Evolutionary conservation across 2,888 invertebrate species (phyloP), one percentile per base, ranked within the genome.

Genomic region (Ceriagrion tenellum): DNA sequence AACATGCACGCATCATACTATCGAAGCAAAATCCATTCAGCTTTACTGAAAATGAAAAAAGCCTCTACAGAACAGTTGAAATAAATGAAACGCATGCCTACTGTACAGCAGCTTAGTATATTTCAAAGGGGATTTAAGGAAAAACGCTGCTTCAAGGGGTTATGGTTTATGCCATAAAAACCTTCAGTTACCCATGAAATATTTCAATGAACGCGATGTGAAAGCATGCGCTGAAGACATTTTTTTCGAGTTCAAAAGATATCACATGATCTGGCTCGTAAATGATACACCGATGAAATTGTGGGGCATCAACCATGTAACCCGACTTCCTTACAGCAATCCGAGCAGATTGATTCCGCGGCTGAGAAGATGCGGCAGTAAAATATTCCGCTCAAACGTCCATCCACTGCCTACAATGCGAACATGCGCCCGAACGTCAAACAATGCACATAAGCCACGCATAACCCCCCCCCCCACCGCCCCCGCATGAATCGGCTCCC

Each of bases 261-360:
- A 1, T 16, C 4, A 20, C 81, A 81, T 81, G 16, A 0, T n/a
- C n/a, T 35, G 81, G 35, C 35, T 30, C 81, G 81, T 81, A 81
- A 81, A 81, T 81, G 16, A 81, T 35, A 13, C n/a, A n/a, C 13
- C 10, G 1, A 13, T 26, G 3, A 16, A 81, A 12, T 1, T 2
- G 26, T 35, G 16, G 16, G 0, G 81, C 23, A 6, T 16, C 55
- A 47, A 4, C 26, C 12, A 55, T 40, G 47, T 10, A 55, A 13
- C n/a, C 20, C 55, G 23, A 55, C 13, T 12, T 47, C 26, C 89
- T 10, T n/a, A 40, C 2, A 23, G 35, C 35, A 30, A 91, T 59
- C 35, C 12, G 20, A 16, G 23, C 91, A 56, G 59, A 91, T 91
- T 91, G 91, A 91, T 91, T 91, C 59, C 91, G 40, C 13, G n/a